Evolutionary conservation across 2,888 invertebrate species (phyloP).

Genomic region (Norana najaformis): DNA sequence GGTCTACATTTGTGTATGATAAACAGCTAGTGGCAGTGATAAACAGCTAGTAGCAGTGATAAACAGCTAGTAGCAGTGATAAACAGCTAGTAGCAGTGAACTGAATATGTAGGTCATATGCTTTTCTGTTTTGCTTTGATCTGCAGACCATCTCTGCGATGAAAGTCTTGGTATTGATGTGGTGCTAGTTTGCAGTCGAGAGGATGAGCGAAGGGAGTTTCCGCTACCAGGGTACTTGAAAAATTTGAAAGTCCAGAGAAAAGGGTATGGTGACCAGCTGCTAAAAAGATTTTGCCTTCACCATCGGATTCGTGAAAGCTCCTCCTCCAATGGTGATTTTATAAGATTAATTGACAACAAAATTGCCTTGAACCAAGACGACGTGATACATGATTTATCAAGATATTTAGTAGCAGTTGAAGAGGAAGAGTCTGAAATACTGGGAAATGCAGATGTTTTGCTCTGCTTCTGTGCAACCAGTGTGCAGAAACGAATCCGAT

Average conservation of each 20-base stretch:
- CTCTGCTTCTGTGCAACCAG: not conserved
- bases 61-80: too few species aligned
- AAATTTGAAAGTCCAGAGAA: not conserved
- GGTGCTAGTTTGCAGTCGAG: not conserved
- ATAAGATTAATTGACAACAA: not conserved
- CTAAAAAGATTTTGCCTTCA: not conserved
- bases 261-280: not conserved
- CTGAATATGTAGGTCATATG: too few species aligned
- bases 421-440: not conserved
- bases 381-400: not conserved
- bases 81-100: too few species aligned
- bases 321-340: not conserved
- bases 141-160: not conserved
- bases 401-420: not conserved
- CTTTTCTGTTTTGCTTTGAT: not conserved
- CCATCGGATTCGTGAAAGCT: not conserved
- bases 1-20: too few species aligned
- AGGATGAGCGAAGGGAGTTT: not conserved
- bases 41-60: too few species aligned
- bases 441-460: not conserved
- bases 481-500: not conserved
- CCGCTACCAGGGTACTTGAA: not conserved
- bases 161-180: not conserved
- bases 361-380: not conserved
- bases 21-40: too few species aligned